phyloP scores from a whole-genome alignment of 2,888 invertebrate genomes.

The Disparrhopalites patrizii region DNA sequence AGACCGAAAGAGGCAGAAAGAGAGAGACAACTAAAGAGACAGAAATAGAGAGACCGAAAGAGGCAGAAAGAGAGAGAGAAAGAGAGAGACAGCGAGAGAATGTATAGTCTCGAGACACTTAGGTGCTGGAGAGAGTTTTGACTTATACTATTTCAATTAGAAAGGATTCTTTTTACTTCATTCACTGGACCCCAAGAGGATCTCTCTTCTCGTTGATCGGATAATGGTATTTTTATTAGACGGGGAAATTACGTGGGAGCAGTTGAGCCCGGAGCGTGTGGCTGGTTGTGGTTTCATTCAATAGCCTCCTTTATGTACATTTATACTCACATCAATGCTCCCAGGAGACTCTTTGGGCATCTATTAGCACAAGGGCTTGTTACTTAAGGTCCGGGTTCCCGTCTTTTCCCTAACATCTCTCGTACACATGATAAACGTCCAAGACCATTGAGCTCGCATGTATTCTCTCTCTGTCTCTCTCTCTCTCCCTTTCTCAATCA shows the following conservation, averaged over 20 bases:
- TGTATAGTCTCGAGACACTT: too few species aligned
- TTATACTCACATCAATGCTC: too few species aligned
- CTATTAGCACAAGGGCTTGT: constrained; percentile 17
- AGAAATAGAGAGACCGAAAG: too few species aligned
- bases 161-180: constrained; percentile 28
- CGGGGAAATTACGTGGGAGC: constrained; percentile 2
- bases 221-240: too few species aligned
- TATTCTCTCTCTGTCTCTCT: background rate
- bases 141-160: constrained; percentile 36
- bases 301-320: background rate
- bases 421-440: constrained; percentile 21
- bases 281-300: background rate
- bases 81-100: too few species aligned
- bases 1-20: background rate
- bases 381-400: constrained; percentile 10
- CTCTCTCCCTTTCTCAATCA: too few species aligned
- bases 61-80: too few species aligned
- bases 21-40: too few species aligned
- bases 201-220: too few species aligned
- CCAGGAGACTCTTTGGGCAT: constrained; percentile 5
- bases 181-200: background rate
- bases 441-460: background rate
- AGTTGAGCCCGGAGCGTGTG: constrained; percentile 10
- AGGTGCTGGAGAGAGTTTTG: background rate
- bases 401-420: constrained; percentile 2